These are phyloP conservation scores for Mesochorus sp. DNA, from an alignment of 2,888 invertebrate species.

Conservation along the genomic window DNA sequence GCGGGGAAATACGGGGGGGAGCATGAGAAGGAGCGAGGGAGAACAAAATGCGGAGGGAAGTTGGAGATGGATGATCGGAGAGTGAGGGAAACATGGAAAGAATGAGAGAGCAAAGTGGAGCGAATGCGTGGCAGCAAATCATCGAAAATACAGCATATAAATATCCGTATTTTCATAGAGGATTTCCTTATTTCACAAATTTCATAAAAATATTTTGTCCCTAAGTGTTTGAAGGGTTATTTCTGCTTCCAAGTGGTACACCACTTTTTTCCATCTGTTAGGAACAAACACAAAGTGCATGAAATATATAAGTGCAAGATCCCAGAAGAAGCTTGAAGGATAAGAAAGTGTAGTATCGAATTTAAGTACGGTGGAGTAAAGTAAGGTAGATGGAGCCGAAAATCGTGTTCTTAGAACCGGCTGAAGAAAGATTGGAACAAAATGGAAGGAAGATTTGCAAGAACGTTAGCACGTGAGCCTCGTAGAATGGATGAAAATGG, in stretches of 20 bases:
- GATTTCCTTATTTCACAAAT: neutral
- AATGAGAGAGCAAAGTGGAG: conserved; percentile 19
- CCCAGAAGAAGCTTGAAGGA: neutral
- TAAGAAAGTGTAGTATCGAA: conserved; percentile 22
- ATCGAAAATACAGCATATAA: neutral
- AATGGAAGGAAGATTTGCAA: conserved; percentile 9
- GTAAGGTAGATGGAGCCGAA: conserved; percentile 18
- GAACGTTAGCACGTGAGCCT: conserved; percentile 32
- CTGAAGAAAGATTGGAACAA: conserved; percentile 24
- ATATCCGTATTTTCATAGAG: neutral
- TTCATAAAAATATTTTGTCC: neutral
- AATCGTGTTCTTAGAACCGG: conserved; percentile 30
- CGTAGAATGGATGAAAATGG: conserved; percentile 46
- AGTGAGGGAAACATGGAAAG: neutral
- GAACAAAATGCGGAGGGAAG: neutral
- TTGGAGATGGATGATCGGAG: neutral
- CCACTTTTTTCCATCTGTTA: neutral
- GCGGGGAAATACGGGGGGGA: conserved; percentile 16
- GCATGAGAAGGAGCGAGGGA: neutral
- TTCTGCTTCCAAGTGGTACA: neutral
- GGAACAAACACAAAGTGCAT: neutral
- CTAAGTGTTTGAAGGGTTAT: neutral
- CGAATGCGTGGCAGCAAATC: conserved; percentile 6
- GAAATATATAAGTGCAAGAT: neutral
- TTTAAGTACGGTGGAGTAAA: conserved; percentile 4